Percentiles rank a stretch among this genome's conserved stretches.
Conservation (phyloP, 2,113 vertebrate species). For the Callithrix jacchus region DNA sequence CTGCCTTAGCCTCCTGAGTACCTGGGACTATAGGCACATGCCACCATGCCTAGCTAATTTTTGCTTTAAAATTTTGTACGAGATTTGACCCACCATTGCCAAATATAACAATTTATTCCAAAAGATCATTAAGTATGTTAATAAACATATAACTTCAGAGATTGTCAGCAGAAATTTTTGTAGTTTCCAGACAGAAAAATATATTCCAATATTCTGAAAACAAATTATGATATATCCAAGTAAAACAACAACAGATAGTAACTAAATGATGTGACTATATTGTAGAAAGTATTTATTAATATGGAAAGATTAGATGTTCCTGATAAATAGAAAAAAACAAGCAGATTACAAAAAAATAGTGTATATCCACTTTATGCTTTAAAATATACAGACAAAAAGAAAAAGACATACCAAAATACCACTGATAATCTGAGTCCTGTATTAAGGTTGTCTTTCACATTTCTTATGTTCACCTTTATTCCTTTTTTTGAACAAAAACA, state of each 20-base stretch:
- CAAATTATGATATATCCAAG: background rate
- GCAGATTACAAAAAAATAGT: background rate
- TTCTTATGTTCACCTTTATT: background rate
- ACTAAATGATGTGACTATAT: background rate
- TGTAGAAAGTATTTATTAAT: background rate
- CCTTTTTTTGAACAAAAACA: background rate
- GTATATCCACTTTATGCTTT: background rate
- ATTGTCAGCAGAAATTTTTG: background rate
- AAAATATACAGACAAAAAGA: background rate
- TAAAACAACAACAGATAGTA: background rate
- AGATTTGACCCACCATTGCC: background rate
- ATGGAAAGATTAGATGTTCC: background rate
- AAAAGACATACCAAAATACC: background rate
- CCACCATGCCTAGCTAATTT: no score
- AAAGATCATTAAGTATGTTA: background rate
- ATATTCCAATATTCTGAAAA: background rate
- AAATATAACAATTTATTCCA: background rate
- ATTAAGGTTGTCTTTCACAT: background rate
- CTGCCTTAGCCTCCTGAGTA: no score
- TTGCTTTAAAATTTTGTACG: background rate
- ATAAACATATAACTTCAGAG: background rate
- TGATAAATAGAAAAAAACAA: background rate
- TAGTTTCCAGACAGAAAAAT: background rate
- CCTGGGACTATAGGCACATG: no score
- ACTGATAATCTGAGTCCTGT: background rate